A percentile compares a stretch with the other conserved stretches of the same genome.
These are phyloP conservation scores for Lagria hirta DNA, from an alignment of 2,888 invertebrate genomes.

Conservation along the genomic window DNA sequence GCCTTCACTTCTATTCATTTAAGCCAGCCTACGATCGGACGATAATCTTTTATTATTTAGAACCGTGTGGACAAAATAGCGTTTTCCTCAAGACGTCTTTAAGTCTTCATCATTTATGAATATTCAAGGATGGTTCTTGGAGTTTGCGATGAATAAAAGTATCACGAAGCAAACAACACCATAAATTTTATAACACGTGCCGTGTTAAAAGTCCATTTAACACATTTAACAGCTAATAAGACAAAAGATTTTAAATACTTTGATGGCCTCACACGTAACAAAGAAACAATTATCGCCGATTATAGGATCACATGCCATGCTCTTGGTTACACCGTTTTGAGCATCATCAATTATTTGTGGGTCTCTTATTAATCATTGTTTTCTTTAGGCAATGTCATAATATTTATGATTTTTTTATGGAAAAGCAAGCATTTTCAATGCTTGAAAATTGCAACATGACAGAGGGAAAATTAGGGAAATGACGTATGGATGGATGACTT, in stretches of 20 bases:
- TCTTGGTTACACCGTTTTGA: no score
- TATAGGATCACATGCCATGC: constrained; percentile 24
- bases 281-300: constrained; percentile 29
- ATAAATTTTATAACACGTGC: constrained; percentile 34
- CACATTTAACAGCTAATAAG: constrained; percentile 31
- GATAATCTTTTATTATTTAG: constrained; percentile 2
- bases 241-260: constrained; percentile 29
- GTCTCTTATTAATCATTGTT: constrained; percentile 13
- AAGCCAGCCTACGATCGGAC: no score
- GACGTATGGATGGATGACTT: constrained; percentile 11
- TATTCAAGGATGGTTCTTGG: constrained; percentile 23
- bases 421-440: no score
- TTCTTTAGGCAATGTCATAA: neutral
- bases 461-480: constrained; percentile 21
- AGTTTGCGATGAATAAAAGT: constrained; percentile 23
- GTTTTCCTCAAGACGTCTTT: no score
- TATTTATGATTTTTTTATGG: no score
- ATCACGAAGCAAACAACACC: constrained; percentile 30
- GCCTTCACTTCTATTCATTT: no score
- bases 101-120: constrained; percentile 17
- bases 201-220: constrained; percentile 30
- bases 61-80: constrained; percentile 4
- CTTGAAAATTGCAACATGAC: neutral
- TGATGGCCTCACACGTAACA: constrained; percentile 29
- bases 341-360: constrained; percentile 3